Percentiles rank a stretch among this genome's conserved stretches.
These are phyloP conservation scores for Cyphomyrus discorhynchus DNA, from an alignment of 2,113 vertebrate genomes.

Conservation along the genomic window DNA sequence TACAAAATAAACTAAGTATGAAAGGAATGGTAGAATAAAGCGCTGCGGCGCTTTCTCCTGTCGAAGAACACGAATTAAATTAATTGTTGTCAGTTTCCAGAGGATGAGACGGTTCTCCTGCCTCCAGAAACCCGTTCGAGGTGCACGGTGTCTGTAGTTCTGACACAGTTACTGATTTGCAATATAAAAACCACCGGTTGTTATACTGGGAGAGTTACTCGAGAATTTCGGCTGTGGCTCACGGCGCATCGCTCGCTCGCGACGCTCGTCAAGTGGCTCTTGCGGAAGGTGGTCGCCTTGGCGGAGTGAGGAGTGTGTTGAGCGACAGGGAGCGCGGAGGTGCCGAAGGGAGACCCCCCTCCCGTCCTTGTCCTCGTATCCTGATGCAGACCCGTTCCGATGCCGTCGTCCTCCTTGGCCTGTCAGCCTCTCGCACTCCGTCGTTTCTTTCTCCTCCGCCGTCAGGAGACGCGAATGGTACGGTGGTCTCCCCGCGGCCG, in stretches of 20 bases:
- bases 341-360: conserved; percentile 39
- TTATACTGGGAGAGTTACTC: conserved; percentile 33
- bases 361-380: not conserved
- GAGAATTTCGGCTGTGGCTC: conserved; percentile 41
- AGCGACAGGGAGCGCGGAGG: conserved; percentile 46
- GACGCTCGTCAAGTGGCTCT: conserved; percentile 55
- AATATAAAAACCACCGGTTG: conserved; percentile 34
- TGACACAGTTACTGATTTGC: conserved; percentile 33
- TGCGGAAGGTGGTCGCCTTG: conserved; percentile 52
- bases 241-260: conserved; percentile 56
- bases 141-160: conserved; percentile 42
- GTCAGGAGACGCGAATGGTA: conserved; percentile 46
- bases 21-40: conserved; percentile 31
- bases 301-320: conserved; percentile 43
- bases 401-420: not conserved
- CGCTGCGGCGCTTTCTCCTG: conserved; percentile 1
- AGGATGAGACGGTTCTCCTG: conserved; percentile 28
- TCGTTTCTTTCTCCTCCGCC: conserved; percentile 25
- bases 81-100: conserved; percentile 41
- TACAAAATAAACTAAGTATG: conserved; percentile 7
- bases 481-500: conserved; percentile 52
- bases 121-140: conserved; percentile 48
- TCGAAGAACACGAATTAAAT: conserved; percentile 19
- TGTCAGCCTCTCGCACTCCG: not conserved
- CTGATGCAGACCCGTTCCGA: not conserved